These are phyloP conservation scores for Colostygia pectinataria DNA, from an alignment of 2,888 invertebrate genomes.

Conservation along the genomic window DNA sequence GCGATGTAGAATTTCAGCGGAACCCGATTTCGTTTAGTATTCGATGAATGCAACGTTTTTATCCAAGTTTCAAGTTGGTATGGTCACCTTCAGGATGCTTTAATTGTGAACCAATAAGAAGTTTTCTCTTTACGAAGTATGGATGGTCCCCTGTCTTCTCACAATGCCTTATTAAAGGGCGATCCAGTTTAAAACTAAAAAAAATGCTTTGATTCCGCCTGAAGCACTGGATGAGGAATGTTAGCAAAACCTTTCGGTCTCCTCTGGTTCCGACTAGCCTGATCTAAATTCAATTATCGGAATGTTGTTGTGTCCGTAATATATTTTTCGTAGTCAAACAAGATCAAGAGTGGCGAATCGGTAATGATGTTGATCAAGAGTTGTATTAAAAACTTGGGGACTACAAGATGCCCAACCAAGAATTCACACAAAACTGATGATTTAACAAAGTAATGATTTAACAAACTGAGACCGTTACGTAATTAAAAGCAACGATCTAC, in stretches of 20 bases:
- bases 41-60: constrained; percentile 74
- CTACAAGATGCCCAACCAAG: too few species aligned
- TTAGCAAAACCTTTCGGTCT: constrained; percentile 27
- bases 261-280: constrained; percentile 20
- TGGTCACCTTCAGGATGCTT: constrained; percentile 78
- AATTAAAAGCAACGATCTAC: constrained; percentile 75
- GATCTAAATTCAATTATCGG: constrained; percentile 27
- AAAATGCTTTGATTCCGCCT: constrained; percentile 26
- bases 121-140: constrained; percentile 55
- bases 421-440: too few species aligned
- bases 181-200: constrained; percentile 48
- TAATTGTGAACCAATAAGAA: constrained; percentile 78
- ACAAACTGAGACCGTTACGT: constrained; percentile 41
- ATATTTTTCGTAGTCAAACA: constrained; percentile 30
- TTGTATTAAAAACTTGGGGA: too few species aligned
- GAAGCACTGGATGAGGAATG: constrained; percentile 27
- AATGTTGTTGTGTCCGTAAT: constrained; percentile 10
- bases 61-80: constrained; percentile 59
- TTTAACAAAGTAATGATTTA: neutral
- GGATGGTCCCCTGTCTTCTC: constrained; percentile 40
- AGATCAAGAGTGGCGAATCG: constrained; percentile 13
- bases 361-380: neutral
- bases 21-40: constrained; percentile 71
- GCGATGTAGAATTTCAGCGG: constrained; percentile 72
- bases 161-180: constrained; percentile 63